Evolutionary conservation across 2,113 vertebrate species (phyloP).

Genomic region (Oryctolagus cuniculus): DNA sequence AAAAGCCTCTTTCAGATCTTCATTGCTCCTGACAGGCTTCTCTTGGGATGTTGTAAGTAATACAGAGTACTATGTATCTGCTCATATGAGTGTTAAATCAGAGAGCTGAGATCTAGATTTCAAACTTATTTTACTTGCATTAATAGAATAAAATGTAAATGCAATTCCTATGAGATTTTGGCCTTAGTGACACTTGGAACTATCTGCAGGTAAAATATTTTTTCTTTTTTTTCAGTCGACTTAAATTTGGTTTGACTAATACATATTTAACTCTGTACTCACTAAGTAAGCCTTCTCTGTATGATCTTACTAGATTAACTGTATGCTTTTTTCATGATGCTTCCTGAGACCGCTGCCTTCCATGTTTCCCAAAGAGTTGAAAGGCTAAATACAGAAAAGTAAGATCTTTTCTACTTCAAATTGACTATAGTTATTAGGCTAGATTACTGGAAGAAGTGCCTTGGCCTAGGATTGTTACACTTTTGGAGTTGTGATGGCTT

Average conservation of each 20-base stretch:
- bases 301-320: not conserved
- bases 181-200: not conserved
- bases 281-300: not conserved
- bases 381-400: conserved; percentile 65
- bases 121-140: not conserved
- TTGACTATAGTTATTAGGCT: conserved; percentile 79
- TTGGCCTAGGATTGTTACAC: conserved; percentile 77
- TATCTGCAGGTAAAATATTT: not conserved
- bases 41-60: not conserved
- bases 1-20: not conserved
- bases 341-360: conserved; percentile 52
- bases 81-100: not conserved
- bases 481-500: conserved; percentile 80
- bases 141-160: not conserved
- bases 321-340: not conserved
- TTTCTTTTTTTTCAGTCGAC: conserved; percentile 18
- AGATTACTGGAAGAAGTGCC: conserved; percentile 82
- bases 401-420: conserved; percentile 73
- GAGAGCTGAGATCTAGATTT: not conserved
- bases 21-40: not conserved
- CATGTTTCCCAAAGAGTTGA: conserved; percentile 55
- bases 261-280: conserved; percentile 37
- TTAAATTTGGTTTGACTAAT: conserved; percentile 53
- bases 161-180: not conserved
- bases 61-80: not conserved